These are phyloP conservation scores for Masticophis lateralis DNA, from an alignment of 2,797 vertebrate genomes.

Conservation along the genomic window DNA sequence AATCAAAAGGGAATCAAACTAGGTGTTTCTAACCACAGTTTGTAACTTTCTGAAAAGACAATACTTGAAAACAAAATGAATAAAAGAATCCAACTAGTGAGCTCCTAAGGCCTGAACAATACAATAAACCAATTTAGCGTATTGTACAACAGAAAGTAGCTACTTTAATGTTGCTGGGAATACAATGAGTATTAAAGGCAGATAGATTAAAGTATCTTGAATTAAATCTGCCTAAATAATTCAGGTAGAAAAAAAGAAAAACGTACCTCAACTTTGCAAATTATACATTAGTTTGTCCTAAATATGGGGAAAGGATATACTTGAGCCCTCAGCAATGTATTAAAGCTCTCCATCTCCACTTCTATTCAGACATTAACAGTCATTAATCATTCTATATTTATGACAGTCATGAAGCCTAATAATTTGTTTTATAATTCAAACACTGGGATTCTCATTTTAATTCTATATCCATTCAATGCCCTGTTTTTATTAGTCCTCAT, in stretches of 20 bases:
- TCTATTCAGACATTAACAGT: neutral
- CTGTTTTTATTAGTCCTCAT: neutral
- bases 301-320: neutral
- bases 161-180: neutral
- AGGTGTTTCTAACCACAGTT: constrained; percentile 30
- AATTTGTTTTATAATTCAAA: neutral
- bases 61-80: constrained; percentile 46
- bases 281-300: neutral
- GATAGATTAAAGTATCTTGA: neutral
- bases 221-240: neutral
- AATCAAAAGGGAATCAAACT: neutral
- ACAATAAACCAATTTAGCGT: neutral
- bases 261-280: neutral
- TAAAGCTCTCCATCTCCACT: neutral
- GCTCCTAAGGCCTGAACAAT: neutral
- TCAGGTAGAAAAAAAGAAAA: neutral
- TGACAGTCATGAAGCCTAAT: neutral
- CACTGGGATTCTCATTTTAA: neutral
- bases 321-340: neutral
- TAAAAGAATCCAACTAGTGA: constrained; percentile 51
- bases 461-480: neutral
- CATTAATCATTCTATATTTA: neutral
- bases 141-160: neutral
- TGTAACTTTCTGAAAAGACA: constrained; percentile 39
- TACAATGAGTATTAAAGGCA: neutral